phyloP scores from a whole-genome alignment of 2,113 vertebrate genomes.

The Chionis minor region DNA sequence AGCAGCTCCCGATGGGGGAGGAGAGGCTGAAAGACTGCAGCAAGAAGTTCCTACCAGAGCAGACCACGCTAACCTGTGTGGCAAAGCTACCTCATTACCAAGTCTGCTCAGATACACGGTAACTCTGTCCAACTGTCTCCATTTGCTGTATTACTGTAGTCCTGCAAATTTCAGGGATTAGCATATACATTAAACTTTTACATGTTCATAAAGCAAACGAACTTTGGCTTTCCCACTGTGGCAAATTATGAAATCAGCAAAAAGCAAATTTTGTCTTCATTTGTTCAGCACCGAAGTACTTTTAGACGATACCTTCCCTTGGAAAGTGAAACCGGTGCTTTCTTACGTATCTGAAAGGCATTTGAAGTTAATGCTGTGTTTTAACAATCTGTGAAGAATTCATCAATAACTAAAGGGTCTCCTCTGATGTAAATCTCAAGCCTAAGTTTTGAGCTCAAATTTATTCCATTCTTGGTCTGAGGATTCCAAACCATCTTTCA shows the following conservation, averaged over 20 bases:
- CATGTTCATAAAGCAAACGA: neutral
- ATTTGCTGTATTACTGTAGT: neutral
- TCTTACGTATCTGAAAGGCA: neutral
- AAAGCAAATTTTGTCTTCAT: neutral
- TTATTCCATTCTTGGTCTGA: neutral
- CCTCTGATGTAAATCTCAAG: neutral
- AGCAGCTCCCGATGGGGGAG: neutral
- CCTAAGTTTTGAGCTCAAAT: neutral
- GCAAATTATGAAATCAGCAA: neutral
- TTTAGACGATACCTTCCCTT: neutral
- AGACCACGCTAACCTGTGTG: neutral
- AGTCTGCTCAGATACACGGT: neutral
- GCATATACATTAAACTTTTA: neutral
- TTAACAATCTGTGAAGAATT: neutral
- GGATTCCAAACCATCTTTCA: neutral
- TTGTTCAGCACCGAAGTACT: neutral
- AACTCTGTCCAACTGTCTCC: neutral
- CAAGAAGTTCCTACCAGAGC: neutral
- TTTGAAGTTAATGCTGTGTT: slow-evolving; percentile 14
- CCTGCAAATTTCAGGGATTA: slow-evolving; percentile 31
- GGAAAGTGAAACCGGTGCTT: neutral
- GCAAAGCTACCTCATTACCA: neutral
- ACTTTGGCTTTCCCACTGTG: slow-evolving; percentile 5
- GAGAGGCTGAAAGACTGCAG: neutral
- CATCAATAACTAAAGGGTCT: neutral